Evolutionary conservation across 2,113 vertebrate genomes (phyloP), one percentile per base, ranked within the genome.

Genomic region (Capricornis sumatraensis): DNA sequence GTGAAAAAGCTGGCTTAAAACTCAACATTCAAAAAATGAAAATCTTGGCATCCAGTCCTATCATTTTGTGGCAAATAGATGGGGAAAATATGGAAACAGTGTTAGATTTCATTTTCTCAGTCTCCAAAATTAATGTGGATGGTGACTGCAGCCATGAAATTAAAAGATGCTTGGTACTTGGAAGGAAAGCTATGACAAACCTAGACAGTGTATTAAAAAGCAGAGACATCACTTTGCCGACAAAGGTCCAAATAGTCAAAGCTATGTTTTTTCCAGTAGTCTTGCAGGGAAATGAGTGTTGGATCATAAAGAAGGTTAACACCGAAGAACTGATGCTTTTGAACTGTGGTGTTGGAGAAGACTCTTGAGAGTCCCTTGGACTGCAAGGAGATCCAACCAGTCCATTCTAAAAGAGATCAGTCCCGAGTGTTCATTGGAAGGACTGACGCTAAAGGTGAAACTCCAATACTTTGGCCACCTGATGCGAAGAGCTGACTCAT

Each of bases 61-160:
- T 36, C 33, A 19, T 67, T 67, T 67, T 36, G 17, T 33, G 30
- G 64, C 64, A 67, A 67, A 67, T 67, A 71, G n/a, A 71, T 71
- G 64, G n/a, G 33, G n/a, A 36, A 71, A 71, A 36, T 36, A 21
- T 36, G n/a, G 17, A 71, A 71, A 71, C 9, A 71, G 17, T 71
- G 64, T 71, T 8, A 5, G 64, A 25, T 21, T 71, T 71, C 33
- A n/a, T n/a, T 36, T 71, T 19, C 16, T 17, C 16, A 11, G 17
- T 19, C 64, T 71, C 16, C n/a, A 71, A 36, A 71, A 71, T 71
- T 21, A 71, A 11, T 0, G 0, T 0, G 0, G 64, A 10, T 36
- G n/a, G 64, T 21, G 33, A 71, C 16, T 71, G 17, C 17, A 71
- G 64, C n/a, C 33, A 21, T n/a, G n/a, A 71, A 36, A 71, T 36